phyloP scores from a whole-genome alignment of 2,888 invertebrate genomes.

The Argyresthia albistria region DNA sequence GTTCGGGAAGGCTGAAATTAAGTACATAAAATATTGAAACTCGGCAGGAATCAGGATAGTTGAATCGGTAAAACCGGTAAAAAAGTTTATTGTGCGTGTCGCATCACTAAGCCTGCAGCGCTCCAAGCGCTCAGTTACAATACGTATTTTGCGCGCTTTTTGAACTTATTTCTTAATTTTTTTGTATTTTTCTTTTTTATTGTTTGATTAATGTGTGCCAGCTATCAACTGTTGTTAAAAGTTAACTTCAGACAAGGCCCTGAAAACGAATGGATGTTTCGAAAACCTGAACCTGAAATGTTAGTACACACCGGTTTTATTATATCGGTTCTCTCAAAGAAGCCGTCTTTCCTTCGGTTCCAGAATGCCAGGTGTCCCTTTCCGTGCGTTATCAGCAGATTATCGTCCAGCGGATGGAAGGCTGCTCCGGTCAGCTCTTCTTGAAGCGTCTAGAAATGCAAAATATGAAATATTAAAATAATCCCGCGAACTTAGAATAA shows the following conservation, averaged over 20 bases:
- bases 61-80: background rate
- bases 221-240: no score
- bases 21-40: background rate
- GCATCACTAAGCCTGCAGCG: background rate
- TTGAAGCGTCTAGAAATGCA: slow-evolving; percentile 80
- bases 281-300: no score
- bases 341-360: slow-evolving; percentile 92
- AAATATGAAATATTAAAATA: background rate
- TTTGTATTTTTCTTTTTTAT: no score
- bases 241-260: no score
- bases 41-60: no score
- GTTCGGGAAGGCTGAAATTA: slow-evolving; percentile 81
- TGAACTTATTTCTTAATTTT: no score
- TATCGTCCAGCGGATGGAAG: slow-evolving; percentile 93
- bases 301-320: slow-evolving; percentile 81
- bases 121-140: background rate
- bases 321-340: slow-evolving; percentile 90
- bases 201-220: no score
- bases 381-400: slow-evolving; percentile 91
- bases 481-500: no score
- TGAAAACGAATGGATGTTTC: no score
- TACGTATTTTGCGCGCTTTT: no score
- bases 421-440: slow-evolving; percentile 91
- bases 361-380: slow-evolving; percentile 93
- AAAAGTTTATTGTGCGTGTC: background rate